Base-by-base conservation (phyloP, 2,888 invertebrate genomes). In the Macaria notata region DNA sequence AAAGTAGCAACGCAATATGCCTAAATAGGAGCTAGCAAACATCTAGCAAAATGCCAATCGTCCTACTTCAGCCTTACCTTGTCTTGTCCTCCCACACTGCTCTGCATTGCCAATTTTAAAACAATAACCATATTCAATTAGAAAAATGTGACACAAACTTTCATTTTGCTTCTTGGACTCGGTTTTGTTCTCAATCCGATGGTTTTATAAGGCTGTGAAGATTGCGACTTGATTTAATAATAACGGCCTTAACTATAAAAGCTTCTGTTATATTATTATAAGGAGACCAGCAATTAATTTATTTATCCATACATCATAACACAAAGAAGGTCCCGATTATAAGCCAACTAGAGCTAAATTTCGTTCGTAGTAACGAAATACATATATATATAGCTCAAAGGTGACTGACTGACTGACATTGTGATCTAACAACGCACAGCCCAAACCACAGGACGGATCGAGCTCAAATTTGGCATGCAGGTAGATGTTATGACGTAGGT, bases 31-130 rank as follows among this genome's bases (percentile, higher is more conserved):
- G 56, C 56, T 49, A 50, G 56, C 55, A 49, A 48, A 62, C 56
- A 59, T 54, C 56, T 49, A 50, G 56, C 55, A 49, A 48, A 62
- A 64, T 66, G 49, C 64, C 66, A 59, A 61, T 58, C 57, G 61
- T 61, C 60, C 64, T 63, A 66, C 66, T 63, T 67, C 50, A 59
- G 49, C 49, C 6, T 49, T 30, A 43, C 31, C 56, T 41, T 51
- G 61, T 60, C 64, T 59, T 63, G 61, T 62, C 51, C 64, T 58
- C 66, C 66, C 60, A 66, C 69, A 42, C 49, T 31, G 43, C n/a
- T 31, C 43, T 8, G 46, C 47, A 50, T 44, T 44, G 50, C 59
- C 57, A 59, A 46, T 56, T 61, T 61, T 64, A 56, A 61, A 61
- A 56, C 61, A 59, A 65, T 59, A 57, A 59, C 58, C 60, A 58